Percentiles rank a stretch among this genome's conserved stretches.
These are phyloP conservation scores for Notolabrus celidotus DNA, from an alignment of 2,797 vertebrate species.

Conservation along the genomic window DNA sequence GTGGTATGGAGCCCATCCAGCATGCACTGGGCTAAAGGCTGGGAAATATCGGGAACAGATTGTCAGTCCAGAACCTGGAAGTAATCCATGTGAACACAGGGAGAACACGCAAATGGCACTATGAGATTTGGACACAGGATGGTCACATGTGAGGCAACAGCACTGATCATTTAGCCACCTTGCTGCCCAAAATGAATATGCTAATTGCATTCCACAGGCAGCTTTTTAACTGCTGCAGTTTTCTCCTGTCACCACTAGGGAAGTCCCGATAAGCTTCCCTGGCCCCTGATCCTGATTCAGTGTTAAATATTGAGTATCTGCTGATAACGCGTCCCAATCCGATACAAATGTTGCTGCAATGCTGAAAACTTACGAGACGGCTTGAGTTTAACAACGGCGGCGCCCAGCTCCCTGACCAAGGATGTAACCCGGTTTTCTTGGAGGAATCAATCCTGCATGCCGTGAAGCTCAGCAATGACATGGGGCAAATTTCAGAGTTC, in stretches of 20 bases:
- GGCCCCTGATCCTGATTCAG: no score
- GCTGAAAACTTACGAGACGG: no score
- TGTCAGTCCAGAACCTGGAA: conserved; percentile 38
- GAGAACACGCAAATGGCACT: conserved; percentile 23
- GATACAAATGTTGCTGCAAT: no score
- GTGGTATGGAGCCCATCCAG: conserved; percentile 38
- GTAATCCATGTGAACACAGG: conserved; percentile 19
- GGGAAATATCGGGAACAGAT: conserved; percentile 33
- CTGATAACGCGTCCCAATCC: no score
- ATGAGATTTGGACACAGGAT: conserved; percentile 31
- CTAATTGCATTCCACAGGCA: neutral
- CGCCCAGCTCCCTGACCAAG: no score
- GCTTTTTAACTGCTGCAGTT: neutral
- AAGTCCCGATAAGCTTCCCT: no score
- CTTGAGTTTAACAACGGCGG: no score
- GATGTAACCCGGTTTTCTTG: no score
- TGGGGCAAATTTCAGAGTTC: no score
- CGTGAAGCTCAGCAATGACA: no score
- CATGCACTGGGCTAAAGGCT: conserved; percentile 29
- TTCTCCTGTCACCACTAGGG: neutral
- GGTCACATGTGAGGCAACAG: conserved; percentile 13
- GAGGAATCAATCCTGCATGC: no score
- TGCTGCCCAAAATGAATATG: conserved; percentile 5
- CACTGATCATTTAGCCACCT: conserved; percentile 16
- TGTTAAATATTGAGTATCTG: no score